Evolutionary conservation across 2,888 invertebrate species (phyloP).

Genomic region (Noctua janthe): DNA sequence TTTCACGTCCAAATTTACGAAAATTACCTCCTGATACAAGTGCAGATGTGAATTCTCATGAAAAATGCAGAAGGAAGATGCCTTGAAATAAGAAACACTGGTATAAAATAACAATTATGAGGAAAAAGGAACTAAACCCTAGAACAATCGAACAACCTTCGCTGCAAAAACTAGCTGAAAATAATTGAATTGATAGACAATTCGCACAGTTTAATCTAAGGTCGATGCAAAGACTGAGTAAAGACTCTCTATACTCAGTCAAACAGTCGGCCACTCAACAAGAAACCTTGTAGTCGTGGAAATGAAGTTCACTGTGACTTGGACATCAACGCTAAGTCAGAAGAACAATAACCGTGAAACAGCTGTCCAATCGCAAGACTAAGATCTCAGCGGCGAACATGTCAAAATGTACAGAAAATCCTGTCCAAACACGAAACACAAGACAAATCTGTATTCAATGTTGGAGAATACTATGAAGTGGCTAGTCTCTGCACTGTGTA

Average conservation of each 20-base stretch:
- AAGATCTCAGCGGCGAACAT: not conserved
- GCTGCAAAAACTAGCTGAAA: not conserved
- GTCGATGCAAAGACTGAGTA: not conserved
- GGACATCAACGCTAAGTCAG: not conserved
- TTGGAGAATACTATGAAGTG: not conserved
- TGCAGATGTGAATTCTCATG: not conserved
- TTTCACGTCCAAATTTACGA: not conserved
- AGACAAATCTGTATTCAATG: not conserved
- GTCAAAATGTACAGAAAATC: not conserved
- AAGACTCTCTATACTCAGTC: not conserved
- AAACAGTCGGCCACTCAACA: not conserved
- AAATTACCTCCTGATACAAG: not conserved
- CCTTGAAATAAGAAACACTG: not conserved
- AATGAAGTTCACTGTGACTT: not conserved
- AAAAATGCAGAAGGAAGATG: not conserved
- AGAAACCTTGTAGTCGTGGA: not conserved
- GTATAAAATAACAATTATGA: constrained; percentile 14
- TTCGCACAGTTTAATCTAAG: constrained; percentile 19
- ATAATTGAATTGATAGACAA: not conserved
- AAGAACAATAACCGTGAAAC: not conserved
- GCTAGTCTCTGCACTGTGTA: not conserved
- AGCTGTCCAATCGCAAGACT: not conserved
- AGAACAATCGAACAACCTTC: constrained; percentile 8
- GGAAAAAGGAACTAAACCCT: constrained; percentile 25
- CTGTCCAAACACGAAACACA: not conserved